Evolutionary conservation across 2,113 vertebrate genomes (phyloP).

Genomic region (Sceloporus undulatus): DNA sequence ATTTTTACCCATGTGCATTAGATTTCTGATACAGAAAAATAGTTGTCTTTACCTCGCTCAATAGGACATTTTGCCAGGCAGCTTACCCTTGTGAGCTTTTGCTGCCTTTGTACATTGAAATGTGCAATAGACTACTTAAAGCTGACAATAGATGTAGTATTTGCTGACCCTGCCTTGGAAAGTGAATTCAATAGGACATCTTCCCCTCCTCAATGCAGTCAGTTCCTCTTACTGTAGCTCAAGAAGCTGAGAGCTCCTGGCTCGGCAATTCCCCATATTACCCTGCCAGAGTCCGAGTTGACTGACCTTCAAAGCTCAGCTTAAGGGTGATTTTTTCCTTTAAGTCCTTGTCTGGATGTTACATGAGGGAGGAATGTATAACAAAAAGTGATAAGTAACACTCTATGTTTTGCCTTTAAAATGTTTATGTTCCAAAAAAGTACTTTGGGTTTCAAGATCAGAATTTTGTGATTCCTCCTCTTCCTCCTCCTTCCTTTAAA

Average conservation of each 20-base stretch:
- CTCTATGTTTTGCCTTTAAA: not conserved
- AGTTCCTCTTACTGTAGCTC: conserved; percentile 67
- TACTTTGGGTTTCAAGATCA: not conserved
- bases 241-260: conserved; percentile 52
- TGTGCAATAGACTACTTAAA: conserved; percentile 52
- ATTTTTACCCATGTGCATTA: conserved; percentile 50
- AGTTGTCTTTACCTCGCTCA: conserved; percentile 38
- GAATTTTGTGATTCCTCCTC: not conserved
- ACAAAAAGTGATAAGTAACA: conserved; percentile 30
- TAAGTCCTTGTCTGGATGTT: conserved; percentile 32
- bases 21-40: conserved; percentile 47
- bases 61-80: not conserved
- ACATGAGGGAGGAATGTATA: conserved; percentile 17
- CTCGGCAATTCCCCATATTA: conserved; percentile 56
- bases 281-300: conserved; percentile 39
- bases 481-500: not conserved
- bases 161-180: conserved; percentile 64
- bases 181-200: conserved; percentile 60
- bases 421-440: not conserved
- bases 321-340: conserved; percentile 56
- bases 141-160: conserved; percentile 39
- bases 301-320: conserved; percentile 53
- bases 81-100: conserved; percentile 33
- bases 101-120: conserved; percentile 40
- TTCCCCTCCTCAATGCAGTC: conserved; percentile 43